Percentiles rank a stretch among this genome's conserved stretches.
Conservation (phyloP, 2,113 vertebrate genomes). For the Arenaria interpres region DNA sequence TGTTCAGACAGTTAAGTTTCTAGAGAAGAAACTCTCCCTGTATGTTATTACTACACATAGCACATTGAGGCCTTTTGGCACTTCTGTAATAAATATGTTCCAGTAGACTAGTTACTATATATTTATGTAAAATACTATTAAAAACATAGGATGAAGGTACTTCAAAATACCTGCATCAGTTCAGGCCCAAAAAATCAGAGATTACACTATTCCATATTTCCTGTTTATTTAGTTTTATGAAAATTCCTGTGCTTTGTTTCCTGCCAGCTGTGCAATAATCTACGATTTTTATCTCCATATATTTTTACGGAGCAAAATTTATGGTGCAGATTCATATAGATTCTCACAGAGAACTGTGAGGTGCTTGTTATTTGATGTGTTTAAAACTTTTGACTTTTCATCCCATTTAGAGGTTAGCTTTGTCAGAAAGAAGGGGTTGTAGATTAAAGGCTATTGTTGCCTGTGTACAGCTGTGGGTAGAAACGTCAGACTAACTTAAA, state of each 20-base stretch:
- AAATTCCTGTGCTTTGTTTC: background rate
- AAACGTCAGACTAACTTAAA: slow-evolving; percentile 16
- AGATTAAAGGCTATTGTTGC: background rate
- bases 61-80: background rate
- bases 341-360: background rate
- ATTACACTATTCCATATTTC: background rate
- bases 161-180: background rate
- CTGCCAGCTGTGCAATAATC: background rate
- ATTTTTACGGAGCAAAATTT: background rate
- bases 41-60: background rate
- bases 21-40: background rate
- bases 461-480: background rate
- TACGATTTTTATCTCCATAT: background rate
- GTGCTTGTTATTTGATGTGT: background rate
- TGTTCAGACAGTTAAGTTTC: background rate
- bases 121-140: background rate
- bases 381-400: background rate
- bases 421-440: background rate
- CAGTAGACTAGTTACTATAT: background rate
- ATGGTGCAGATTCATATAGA: background rate
- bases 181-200: background rate
- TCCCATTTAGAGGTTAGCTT: background rate
- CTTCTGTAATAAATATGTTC: background rate
- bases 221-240: background rate
- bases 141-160: background rate